phyloP scores from a whole-genome alignment of 2,888 invertebrate genomes.

The Isotomurus palustris region DNA sequence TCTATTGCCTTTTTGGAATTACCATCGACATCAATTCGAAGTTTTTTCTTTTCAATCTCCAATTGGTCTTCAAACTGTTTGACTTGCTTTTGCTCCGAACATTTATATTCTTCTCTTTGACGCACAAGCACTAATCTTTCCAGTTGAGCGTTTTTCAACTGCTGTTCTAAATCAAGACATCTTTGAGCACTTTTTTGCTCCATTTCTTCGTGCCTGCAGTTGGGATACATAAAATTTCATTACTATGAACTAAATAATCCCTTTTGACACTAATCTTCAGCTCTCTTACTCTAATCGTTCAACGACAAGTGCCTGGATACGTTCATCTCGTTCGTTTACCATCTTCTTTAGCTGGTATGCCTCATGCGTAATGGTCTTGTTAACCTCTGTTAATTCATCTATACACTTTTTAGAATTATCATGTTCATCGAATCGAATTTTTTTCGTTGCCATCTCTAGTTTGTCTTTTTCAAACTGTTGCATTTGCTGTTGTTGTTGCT shows the following conservation, averaged over 20 bases:
- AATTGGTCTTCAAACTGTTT: background rate
- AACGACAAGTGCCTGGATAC: background rate
- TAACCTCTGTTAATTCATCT: background rate
- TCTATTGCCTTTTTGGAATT: background rate
- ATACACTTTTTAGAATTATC: background rate
- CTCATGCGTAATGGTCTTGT: background rate
- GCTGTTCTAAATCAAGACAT: too few species aligned
- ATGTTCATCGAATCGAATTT: background rate
- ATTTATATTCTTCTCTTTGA: too few species aligned
- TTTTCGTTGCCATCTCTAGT: background rate
- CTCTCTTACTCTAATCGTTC: too few species aligned
- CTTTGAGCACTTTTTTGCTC: too few species aligned
- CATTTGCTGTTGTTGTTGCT: background rate
- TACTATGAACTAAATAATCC: too few species aligned
- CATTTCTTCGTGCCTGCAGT: too few species aligned
- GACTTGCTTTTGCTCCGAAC: too few species aligned
- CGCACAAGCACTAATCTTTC: too few species aligned
- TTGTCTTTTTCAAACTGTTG: background rate
- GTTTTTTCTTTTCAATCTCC: background rate
- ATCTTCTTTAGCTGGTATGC: background rate
- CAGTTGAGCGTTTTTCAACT: too few species aligned
- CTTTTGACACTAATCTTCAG: too few species aligned
- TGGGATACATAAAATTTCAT: too few species aligned
- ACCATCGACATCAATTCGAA: background rate
- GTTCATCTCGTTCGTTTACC: slow-evolving; percentile 1